phyloP scores from a whole-genome alignment of 2,797 vertebrate species.

The Myotis daubentonii region DNA sequence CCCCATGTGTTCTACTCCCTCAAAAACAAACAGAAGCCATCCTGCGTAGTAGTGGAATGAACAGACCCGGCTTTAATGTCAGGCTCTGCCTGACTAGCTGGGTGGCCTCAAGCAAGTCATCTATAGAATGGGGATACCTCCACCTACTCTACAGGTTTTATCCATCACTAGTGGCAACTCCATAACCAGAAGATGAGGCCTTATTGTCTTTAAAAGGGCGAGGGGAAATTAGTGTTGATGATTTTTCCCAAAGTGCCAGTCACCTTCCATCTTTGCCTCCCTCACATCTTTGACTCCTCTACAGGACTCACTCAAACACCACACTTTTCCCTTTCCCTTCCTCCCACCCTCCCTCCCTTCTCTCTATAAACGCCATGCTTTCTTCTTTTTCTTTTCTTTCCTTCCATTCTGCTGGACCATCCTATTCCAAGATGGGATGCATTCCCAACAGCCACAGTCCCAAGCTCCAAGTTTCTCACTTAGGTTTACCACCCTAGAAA shows the following conservation, averaged over 20 bases:
- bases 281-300: not conserved
- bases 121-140: not conserved
- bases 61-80: not conserved
- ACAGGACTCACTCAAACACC: not conserved
- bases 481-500: not conserved
- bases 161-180: not conserved
- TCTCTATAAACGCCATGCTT: not conserved
- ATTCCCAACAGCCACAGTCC: not conserved
- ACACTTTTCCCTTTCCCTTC: not conserved
- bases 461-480: not conserved
- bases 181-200: not conserved
- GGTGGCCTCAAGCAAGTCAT: not conserved
- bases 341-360: not conserved
- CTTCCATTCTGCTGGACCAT: not conserved
- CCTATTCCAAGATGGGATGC: not conserved
- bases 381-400: not conserved
- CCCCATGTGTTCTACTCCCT: not conserved
- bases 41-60: not conserved
- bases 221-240: not conserved
- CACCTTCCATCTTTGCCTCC: not conserved
- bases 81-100: not conserved
- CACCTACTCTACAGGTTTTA: not conserved
- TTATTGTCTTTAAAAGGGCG: not conserved
- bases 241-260: not conserved
- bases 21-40: not conserved